Evolutionary conservation across 2,888 invertebrate species (phyloP).

Genomic region (Dexiosoma caninum): DNA sequence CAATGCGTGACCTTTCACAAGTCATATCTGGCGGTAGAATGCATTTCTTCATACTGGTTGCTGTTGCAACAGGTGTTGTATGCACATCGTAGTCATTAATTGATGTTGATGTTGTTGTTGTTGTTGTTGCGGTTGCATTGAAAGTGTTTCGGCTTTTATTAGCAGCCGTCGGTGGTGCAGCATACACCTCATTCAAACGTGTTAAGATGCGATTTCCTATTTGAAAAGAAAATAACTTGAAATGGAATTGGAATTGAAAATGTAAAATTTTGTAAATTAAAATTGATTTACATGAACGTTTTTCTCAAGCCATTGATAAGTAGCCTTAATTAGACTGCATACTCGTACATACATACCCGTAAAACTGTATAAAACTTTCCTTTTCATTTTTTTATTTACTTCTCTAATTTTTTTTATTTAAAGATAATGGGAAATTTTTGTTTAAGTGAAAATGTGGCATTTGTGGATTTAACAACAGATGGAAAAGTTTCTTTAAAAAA

Average conservation of each 20-base stretch:
- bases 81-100: conserved; percentile 42
- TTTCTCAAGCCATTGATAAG: conserved; percentile 4
- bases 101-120: conserved; percentile 24
- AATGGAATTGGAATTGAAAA: conserved; percentile 13
- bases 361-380: conserved; percentile 43
- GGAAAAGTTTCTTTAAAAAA: too few species aligned
- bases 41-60: conserved; percentile 63
- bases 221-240: conserved; percentile 4
- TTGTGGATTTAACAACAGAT: too few species aligned
- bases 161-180: conserved; percentile 54
- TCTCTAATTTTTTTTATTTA: neutral
- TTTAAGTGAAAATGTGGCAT: too few species aligned
- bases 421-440: neutral
- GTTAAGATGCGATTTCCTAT: conserved; percentile 76
- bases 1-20: conserved; percentile 81
- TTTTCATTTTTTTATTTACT: conserved; percentile 1
- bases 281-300: conserved; percentile 26
- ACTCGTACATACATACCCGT: neutral
- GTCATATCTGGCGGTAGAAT: conserved; percentile 81
- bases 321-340: conserved; percentile 21
- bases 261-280: conserved; percentile 9
- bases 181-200: conserved; percentile 76
- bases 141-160: conserved; percentile 52
- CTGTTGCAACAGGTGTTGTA: conserved; percentile 48
- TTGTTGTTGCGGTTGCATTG: conserved; percentile 39